Percentiles rank a stretch among this genome's conserved stretches.
Evolutionary conservation across 92 coral and sea anemone species (phyloP).

Genomic region (Meandrina meandrites): DNA sequence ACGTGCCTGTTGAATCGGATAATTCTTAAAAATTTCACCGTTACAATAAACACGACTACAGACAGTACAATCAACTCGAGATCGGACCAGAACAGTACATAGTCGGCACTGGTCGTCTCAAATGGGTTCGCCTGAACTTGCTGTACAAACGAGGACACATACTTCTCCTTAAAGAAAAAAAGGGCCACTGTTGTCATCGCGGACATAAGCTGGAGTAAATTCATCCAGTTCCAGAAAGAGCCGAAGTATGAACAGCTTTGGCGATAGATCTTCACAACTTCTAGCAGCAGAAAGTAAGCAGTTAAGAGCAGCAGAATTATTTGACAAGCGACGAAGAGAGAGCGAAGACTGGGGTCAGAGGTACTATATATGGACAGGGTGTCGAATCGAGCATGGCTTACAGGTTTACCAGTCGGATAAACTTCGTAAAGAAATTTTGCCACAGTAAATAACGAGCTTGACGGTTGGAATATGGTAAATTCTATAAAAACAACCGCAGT

Average conservation of each 20-base stretch:
- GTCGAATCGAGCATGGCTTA: conserved; percentile 46
- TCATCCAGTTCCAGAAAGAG: conserved; percentile 95
- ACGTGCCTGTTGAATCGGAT: conserved; percentile 85
- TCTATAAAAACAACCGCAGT: conserved; percentile 80
- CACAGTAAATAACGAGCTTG: conserved; percentile 76
- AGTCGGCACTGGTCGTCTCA: conserved; percentile 82
- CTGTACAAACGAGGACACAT: conserved; percentile 78
- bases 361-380: conserved; percentile 79
- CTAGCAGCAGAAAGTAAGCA: conserved; percentile 69
- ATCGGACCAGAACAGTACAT: conserved; percentile 80
- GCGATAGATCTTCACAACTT: conserved; percentile 65
- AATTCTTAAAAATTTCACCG: conserved; percentile 76
- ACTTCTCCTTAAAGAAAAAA: conserved; percentile 83
- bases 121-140: conserved; percentile 83
- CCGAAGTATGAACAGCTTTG: conserved; percentile 73
- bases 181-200: conserved; percentile 68
- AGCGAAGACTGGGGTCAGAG: conserved; percentile 48
- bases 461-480: conserved; percentile 88
- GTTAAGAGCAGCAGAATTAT: conserved; percentile 72
- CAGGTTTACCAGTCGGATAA: conserved; percentile 70
- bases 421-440: conserved; percentile 77
- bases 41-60: conserved; percentile 80
- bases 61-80: conserved; percentile 72
- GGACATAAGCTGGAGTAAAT: conserved; percentile 71
- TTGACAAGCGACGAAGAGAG: conserved; percentile 64